A percentile compares a stretch with the other conserved stretches of the same genome.
Conservation (phyloP, 1,140 invertebrate species). For the Pogonus chalceus region DNA sequence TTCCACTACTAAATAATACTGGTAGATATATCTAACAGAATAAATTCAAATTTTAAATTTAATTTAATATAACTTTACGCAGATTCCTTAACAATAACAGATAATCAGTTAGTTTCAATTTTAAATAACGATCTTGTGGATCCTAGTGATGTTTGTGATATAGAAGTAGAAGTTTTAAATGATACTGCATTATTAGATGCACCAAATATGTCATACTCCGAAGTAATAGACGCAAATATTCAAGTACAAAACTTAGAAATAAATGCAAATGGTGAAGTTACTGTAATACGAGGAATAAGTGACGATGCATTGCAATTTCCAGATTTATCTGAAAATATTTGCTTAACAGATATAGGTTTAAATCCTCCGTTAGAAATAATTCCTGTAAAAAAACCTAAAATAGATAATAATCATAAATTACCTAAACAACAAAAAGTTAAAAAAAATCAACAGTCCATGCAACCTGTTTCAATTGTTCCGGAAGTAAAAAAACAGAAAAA, state of each 20-base stretch:
- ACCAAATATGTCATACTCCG: background rate
- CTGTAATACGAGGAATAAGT: background rate
- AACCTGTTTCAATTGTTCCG: slow-evolving; percentile 17
- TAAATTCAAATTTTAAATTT: background rate
- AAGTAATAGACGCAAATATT: background rate
- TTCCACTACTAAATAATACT: slow-evolving; percentile 5
- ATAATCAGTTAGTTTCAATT: slow-evolving; percentile 17
- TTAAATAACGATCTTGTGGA: slow-evolving; percentile 7
- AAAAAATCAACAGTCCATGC: slow-evolving; percentile 10
- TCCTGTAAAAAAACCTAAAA: slow-evolving; percentile 4
- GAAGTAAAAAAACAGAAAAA: slow-evolving; percentile 11
- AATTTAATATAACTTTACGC: background rate
- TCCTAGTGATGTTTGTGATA: slow-evolving; percentile 9
- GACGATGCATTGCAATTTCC: slow-evolving; percentile 1
- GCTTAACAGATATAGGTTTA: background rate
- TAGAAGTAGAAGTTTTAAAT: slow-evolving; percentile 11
- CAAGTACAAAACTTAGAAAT: slow-evolving; percentile 3
- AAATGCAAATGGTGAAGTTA: slow-evolving; percentile 1
- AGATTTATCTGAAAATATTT: background rate
- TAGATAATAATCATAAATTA: background rate
- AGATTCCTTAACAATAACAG: slow-evolving; percentile 7
- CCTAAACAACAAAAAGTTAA: slow-evolving; percentile 10
- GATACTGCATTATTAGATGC: background rate
- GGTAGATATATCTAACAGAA: background rate
- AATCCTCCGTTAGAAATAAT: background rate